Evolutionary conservation across 2,888 invertebrate genomes (phyloP), one percentile per base, ranked within the genome.

Genomic region (Euclidia mi): DNA sequence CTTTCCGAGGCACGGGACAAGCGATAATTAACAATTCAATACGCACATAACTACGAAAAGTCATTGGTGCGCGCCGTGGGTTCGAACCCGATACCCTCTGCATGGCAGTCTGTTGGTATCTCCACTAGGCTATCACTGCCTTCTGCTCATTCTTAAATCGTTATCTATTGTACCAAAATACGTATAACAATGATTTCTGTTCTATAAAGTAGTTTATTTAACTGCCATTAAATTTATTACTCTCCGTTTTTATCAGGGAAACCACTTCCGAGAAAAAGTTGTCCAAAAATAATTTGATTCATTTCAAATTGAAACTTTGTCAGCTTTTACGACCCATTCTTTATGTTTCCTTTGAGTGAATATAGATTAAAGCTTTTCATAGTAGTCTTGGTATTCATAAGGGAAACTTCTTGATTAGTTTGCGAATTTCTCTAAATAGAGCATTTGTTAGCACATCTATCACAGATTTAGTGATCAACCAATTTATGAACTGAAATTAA

Each of bases 401-500:
- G 41, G n/a, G 31, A 48, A n/a, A 50, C 35, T 44, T 18, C 11
- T 43, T 49, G 18, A 47, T 52, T 42, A 64, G 49, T 61, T 49
- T 43, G 44, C 4, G 11, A 40, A 25, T 18, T 20, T 20, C 6
- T 29, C 18, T 47, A 53, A 65, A 58, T 48, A 60, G 32, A 25
- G 25, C 45, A 65, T 47, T 49, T 12, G 44, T 53, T 42, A 51
- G 40, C 43, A 34, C 35, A 55, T 59, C 52, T 62, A 63, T 63
- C 52, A 50, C 57, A 71, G 67, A 71, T 71, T 64, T 57, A 48
- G 45, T 48, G 66, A 64, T 69, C 58, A 76, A 76, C 70, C 71
- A 75, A 68, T 71, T 71, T 69, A 71, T 75, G 57, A 63, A 62
- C 63, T 62, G 47, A 79, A 81, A 82, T 81, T 76, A 76, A 72